Evolutionary conservation across 2,113 vertebrate species (phyloP), one percentile per base, ranked within the genome.

Genomic region (Tretioscincus oriximinensis): DNA sequence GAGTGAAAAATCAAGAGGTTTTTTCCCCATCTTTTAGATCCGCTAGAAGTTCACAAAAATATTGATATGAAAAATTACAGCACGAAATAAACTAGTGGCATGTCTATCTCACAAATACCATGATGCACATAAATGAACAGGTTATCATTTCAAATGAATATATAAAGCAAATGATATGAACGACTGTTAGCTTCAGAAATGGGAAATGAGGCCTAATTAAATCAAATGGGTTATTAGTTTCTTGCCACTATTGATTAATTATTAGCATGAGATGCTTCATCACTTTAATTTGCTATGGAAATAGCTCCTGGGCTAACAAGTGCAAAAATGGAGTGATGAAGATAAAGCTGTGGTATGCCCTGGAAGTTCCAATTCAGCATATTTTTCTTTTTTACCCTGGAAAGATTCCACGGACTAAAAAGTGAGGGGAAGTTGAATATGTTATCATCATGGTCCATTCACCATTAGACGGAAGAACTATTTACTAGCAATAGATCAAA

Each of bases 221-320:
- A 90, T 92, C 91, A 91, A 93, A 90, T 76, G 4, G 41, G 86
- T 85, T 93, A 93, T 88, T 92, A 93, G 89, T 88, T 78, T 85
- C 81, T 87, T 92, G 92, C 90, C 92, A 90, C 78, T 78, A 78
- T 84, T 93, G 92, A 93, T 91, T 89, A 92, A 90, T 92, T 91
- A 90, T 87, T 90, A 87, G 84, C 83, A 76, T 87, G 82, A 90
- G 70, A 84, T 24, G 70, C 83, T 90, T 89, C 81, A 83, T 88
- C 87, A 73, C 66, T 86, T 92, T 85, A 70, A 20, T 83, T 45
- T 76, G 2, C 78, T 85, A 84, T 83, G 83, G 86, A 88, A 91
- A 86, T 78, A 83, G 75, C 77, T 86, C 80, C 86, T 76, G 83
- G 1, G 12, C 54, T 85, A 86, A 24, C 64, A 29, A 0, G 22